Percentiles rank a stretch among this genome's conserved stretches.
phyloP scores from a whole-genome alignment of 2,888 invertebrate genomes.

The Diarsia brunnea region DNA sequence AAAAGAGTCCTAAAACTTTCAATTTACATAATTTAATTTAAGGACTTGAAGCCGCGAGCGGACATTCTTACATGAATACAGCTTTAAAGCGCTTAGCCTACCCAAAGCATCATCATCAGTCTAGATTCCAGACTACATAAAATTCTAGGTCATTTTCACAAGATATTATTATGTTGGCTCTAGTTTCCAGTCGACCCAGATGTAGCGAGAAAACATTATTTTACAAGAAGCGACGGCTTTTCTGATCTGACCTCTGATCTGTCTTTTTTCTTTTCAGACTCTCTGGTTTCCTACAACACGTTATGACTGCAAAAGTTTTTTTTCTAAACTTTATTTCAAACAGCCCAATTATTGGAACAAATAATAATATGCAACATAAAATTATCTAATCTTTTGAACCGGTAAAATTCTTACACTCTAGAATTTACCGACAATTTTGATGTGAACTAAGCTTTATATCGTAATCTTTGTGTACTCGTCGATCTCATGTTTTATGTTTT shows the following conservation, averaged over 20 bases:
- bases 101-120: not conserved
- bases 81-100: not conserved
- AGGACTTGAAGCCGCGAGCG: not conserved
- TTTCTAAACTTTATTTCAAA: too few species aligned
- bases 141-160: not conserved
- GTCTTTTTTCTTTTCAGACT: too few species aligned
- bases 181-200: not conserved
- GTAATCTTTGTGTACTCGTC: not conserved
- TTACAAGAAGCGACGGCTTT: not conserved
- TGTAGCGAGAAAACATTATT: not conserved
- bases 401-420: not conserved
- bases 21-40: slow-evolving; percentile 4
- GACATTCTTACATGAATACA: not conserved
- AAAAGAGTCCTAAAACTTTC: not conserved
- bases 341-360: not conserved
- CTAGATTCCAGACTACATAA: not conserved
- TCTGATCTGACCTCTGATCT: too few species aligned
- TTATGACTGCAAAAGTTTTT: too few species aligned
- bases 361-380: not conserved
- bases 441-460: not conserved
- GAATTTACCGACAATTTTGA: not conserved
- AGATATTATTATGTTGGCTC: too few species aligned
- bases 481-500: not conserved
- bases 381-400: not conserved
- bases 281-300: too few species aligned